Conservation (phyloP, 2,797 vertebrate species). For the Cynodonichthys magdalenae region DNA sequence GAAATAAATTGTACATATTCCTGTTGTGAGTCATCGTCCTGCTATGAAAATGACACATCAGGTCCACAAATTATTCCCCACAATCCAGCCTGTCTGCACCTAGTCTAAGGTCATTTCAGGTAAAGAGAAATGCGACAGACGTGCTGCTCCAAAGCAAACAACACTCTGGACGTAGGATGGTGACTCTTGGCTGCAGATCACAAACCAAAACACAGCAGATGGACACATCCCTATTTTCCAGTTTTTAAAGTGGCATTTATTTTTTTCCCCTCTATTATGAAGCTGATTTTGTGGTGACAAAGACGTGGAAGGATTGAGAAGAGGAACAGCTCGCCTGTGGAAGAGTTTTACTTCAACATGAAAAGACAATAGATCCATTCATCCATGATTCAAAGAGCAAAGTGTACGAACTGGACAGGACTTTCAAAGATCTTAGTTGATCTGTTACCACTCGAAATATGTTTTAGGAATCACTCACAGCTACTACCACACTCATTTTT, state of each 20-base stretch:
- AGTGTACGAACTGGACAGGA: not conserved
- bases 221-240: conserved; percentile 20
- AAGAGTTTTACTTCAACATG: conserved; percentile 28
- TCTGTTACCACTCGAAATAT: too few relatives aligned
- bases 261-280: conserved; percentile 37
- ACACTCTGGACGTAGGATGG: conserved; percentile 41
- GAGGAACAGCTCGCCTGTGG: conserved; percentile 38
- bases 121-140: conserved; percentile 5
- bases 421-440: too few relatives aligned
- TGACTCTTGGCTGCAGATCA: conserved; percentile 64
- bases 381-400: not conserved
- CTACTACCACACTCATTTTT: too few relatives aligned
- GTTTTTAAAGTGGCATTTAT: conserved; percentile 23
- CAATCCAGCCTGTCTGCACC: not conserved
- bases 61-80: too few relatives aligned
- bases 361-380: conserved; percentile 18
- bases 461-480: too few relatives aligned
- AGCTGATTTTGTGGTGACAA: conserved; percentile 50
- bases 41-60: too few relatives aligned
- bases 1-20: too few relatives aligned
- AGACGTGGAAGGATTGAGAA: conserved; percentile 60
- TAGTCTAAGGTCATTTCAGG: not conserved
- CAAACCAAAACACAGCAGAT: conserved; percentile 41
- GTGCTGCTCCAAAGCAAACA: conserved; percentile 29
- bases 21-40: too few relatives aligned